Base-by-base conservation (phyloP, 2,113 vertebrate species). In the Odontophorus gujanensis region DNA sequence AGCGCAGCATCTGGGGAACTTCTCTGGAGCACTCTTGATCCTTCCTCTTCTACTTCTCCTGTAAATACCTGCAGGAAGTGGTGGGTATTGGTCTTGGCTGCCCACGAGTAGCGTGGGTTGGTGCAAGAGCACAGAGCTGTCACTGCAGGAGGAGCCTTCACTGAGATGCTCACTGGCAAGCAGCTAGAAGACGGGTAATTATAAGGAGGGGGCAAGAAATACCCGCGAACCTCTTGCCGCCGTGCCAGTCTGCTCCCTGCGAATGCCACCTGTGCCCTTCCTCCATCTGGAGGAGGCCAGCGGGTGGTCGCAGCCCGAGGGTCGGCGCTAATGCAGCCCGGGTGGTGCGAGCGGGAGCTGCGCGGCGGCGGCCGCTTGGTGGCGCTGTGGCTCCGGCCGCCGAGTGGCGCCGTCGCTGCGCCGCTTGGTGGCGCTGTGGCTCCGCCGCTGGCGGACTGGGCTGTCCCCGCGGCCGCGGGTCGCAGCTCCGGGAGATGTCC, bases 221-320 rank as follows among this genome's bases (percentile, higher is more conserved):
- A 7, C 11, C 3, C 1, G 2, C 32, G 8, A 15, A 13, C 18
- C 11, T 40, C 18, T 18, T 47, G 9, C 30, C 25, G 36, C 48
- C 4, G 17, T 14, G 13, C 18, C 13, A 1, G 28, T 24, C 0
- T 2, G 36, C 21, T 6, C 5, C 3, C 17, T 17, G 42, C 42
- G 24, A 0, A 16, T 7, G 30, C 51, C 12, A 8, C 9, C 8
- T 14, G 14, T 7, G 13, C 38, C 48, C 14, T 16, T 20, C 19
- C 19, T 42, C 1, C 58, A 28, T 74, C 43, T 25, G 4, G 50
- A 13, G 73, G 19, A 3, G 6, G 15, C 6, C 16, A 0, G 0
- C 34, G 59, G 28, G 24, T 0, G 1, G 6, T 1, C 30, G 0
- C 13, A 3, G 50, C 50, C 50, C 50, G 50, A n/a, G n/a, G n/a